Evolutionary conservation across 2,113 vertebrate genomes (phyloP).

Genomic region (Leptobrachium ailaonicum): DNA sequence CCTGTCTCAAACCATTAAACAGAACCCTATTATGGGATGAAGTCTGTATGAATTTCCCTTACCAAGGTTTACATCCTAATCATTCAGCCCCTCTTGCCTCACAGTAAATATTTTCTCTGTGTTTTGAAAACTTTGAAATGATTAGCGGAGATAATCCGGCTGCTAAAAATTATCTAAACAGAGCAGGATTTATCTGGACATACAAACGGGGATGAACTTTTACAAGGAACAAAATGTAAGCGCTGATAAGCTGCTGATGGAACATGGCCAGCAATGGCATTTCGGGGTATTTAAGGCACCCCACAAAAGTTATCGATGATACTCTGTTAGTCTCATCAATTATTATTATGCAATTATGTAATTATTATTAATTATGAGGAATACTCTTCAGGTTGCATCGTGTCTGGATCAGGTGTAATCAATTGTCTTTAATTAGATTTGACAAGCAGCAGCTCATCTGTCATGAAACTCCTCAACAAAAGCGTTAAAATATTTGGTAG

Average conservation of each 20-base stretch:
- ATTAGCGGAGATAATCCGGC: conserved; percentile 45
- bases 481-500: too few species aligned
- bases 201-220: conserved; percentile 33
- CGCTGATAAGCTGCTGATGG: conserved; percentile 20
- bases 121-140: conserved; percentile 47
- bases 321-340: too few species aligned
- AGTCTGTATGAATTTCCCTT: conserved; percentile 21
- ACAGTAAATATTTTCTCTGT: conserved; percentile 48
- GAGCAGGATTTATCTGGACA: conserved; percentile 26
- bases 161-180: conserved; percentile 45
- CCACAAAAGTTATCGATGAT: too few species aligned
- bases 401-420: too few species aligned
- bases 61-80: conserved; percentile 9
- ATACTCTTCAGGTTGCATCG: too few species aligned
- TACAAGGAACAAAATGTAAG: conserved; percentile 21
- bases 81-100: conserved; percentile 11
- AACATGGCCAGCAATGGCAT: conserved; percentile 7
- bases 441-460: too few species aligned
- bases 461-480: too few species aligned
- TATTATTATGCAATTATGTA: too few species aligned
- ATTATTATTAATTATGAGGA: too few species aligned
- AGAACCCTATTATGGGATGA: conserved; percentile 31
- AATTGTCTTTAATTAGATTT: too few species aligned
- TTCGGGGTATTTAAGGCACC: background rate
- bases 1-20: conserved; percentile 47